Evolutionary conservation across 2,888 invertebrate genomes (phyloP), one percentile per base, ranked within the genome.

Genomic region (Trichopria drosophilae): DNA sequence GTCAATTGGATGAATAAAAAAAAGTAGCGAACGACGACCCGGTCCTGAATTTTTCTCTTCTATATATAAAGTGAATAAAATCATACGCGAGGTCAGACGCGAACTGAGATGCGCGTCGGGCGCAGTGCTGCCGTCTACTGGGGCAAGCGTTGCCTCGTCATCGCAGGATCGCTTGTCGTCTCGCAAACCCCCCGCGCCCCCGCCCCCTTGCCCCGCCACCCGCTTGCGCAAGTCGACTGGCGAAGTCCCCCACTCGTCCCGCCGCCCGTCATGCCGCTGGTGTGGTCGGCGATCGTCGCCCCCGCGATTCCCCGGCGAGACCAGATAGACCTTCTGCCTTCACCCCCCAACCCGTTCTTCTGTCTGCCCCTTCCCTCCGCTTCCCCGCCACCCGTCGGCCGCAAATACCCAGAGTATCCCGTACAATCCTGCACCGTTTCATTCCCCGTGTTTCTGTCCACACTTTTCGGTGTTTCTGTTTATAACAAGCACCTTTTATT

Each of bases 101-200:
- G 55, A 65, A 67, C 66, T 67, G 68, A 69, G 73, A 71, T 71
- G 69, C 72, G 69, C 72, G 68, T 72, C 66, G 67, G 65, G 67
- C 73, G 72, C 73, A 72, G 74, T 74, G 74, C 74, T 74, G 74
- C 74, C 74, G 73, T 68, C 74, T 75, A 74, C 74, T 74, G 74
- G 74, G 55, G 61, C n/a, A n/a, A n/a, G n/a, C n/a, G n/a, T n/a
- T 28, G 34, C 57, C 26, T 37, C 50, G 23, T 42, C 49, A 16
- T 34, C 35, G 32, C 29, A 54, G 34, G 73, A 55, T 26, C 36
- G 51, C 47, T 31, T 57, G 29, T 45, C 65, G 63, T 48, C 48
- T 37, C 43, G 56, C 59, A 37, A 51, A 47, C 39, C 35, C 23
- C 40, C 29, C 19, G 23, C 35, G 24, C 46, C 51, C 54, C 39